Base-by-base conservation (phyloP, 2,888 invertebrate genomes). In the Volucella inanis region DNA sequence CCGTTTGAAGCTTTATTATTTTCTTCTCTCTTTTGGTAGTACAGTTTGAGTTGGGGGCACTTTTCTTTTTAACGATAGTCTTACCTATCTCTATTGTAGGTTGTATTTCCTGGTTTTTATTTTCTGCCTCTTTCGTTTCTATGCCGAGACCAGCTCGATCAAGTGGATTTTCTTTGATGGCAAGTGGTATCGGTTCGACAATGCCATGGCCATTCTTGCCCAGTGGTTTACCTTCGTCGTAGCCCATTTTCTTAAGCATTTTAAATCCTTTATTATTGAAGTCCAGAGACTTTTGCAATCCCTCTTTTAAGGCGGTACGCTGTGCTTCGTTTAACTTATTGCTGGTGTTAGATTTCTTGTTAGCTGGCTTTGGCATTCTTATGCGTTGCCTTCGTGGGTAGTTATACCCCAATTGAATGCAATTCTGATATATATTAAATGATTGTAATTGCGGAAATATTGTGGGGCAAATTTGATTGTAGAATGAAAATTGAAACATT, bases 231-330 rank as follows among this genome's bases (percentile, higher is more conserved):
- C 87, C 87, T 22, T 75, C 78, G 41, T 80, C 39, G 47, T 87
- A 87, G 38, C 87, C 87, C 87, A 87, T 87, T 78, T 74, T 80
- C 38, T 65, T 64, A 4, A 87, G 49, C 9, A 87, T 49, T 9
- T 86, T 76, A 3, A 61, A 81, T 0, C 81, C 83, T 62, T 74
- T 86, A 39, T 86, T 87, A n/a, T 18, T 67, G 10, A 72, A 31
- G 45, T 76, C 80, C 10, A 85, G 31, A 0, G 68, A 59, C 39
- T 76, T 85, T 49, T 68, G 14, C 6, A 85, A 49, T 8, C 70
- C 75, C 14, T 18, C 57, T 14, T 77, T 68, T 6, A 77, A 10
- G 4, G 62, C 50, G 11, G 68, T 50, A 1, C 59, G 76, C 11
- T 68, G 61, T 3, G 31, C 54, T 39, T 38, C 68, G 12, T 1